A percentile compares a stretch with the other conserved stretches of the same genome.
Conservation (phyloP, 2,113 vertebrate species). For the Crotalus helleri region DNA sequence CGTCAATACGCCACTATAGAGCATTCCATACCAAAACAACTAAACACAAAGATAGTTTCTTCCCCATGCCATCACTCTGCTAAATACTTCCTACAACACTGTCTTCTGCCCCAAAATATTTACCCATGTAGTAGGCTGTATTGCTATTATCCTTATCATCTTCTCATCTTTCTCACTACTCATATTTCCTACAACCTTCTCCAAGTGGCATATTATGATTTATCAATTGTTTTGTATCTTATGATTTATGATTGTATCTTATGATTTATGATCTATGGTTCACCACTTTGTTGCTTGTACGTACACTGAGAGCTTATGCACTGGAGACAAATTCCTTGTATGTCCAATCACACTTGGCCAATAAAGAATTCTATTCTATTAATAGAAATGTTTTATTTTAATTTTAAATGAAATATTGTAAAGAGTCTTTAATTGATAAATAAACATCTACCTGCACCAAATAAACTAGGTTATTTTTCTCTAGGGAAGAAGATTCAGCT, state of each 20-base stretch:
- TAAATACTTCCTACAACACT: not conserved
- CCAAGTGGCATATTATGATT: not conserved
- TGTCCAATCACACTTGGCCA: no score
- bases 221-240: not conserved
- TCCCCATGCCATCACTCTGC: not conserved
- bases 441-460: not conserved
- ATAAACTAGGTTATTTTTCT: conserved; percentile 10
- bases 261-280: not conserved
- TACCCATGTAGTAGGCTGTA: not conserved
- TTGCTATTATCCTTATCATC: not conserved
- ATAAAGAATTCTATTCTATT: not conserved
- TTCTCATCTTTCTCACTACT: not conserved
- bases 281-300: not conserved
- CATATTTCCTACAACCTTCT: not conserved
- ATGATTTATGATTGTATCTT: not conserved
- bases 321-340: no score
- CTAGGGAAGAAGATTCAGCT: conserved; percentile 63
- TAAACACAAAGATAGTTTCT: not conserved
- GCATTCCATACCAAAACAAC: not conserved
- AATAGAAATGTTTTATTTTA: not conserved
- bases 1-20: not conserved
- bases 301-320: not conserved
- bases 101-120: not conserved
- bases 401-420: not conserved
- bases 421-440: not conserved